Evolutionary conservation across 1,140 invertebrate species (phyloP).

Genomic region (Elymnias hypermnestra): DNA sequence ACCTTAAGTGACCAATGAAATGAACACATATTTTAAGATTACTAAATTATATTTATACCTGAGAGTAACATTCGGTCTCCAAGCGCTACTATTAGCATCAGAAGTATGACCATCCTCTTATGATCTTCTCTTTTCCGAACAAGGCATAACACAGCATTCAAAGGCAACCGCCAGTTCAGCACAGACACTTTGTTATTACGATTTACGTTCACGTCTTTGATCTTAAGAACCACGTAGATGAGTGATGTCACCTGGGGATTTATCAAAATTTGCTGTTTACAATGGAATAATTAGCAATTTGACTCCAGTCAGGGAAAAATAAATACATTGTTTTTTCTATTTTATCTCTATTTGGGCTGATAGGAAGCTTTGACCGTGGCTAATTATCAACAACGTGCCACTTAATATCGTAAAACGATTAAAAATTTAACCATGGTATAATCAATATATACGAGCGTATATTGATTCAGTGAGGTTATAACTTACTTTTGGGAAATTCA

Average conservation of each 20-base stretch:
- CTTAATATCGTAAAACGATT: too few relatives aligned
- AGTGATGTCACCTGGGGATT: conserved; percentile 57
- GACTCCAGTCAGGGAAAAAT: too few relatives aligned
- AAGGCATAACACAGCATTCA: conserved; percentile 61
- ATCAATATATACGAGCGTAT: too few relatives aligned
- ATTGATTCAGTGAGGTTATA: too few relatives aligned
- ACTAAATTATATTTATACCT: conserved; percentile 28
- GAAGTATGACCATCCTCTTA: conserved; percentile 51
- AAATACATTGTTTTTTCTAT: too few relatives aligned
- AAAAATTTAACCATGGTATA: too few relatives aligned
- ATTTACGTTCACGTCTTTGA: conserved; percentile 60
- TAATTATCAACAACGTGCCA: background rate
- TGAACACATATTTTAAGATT: background rate
- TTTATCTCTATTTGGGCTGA: too few relatives aligned
- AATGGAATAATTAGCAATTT: too few relatives aligned
- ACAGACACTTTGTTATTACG: conserved; percentile 54
- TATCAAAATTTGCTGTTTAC: conserved; percentile 5
- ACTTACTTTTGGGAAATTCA: too few relatives aligned
- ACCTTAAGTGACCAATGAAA: too few relatives aligned
- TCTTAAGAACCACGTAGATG: conserved; percentile 44
- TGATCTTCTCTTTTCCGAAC: conserved; percentile 48
- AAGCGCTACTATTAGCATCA: conserved; percentile 60
- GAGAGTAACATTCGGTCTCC: conserved; percentile 59
- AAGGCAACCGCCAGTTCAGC: conserved; percentile 51
- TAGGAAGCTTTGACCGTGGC: too few relatives aligned